A percentile compares a stretch with the other conserved stretches of the same genome.
These are phyloP conservation scores for Carduelis carduelis DNA, from an alignment of 2,797 vertebrate species.

Conservation along the genomic window DNA sequence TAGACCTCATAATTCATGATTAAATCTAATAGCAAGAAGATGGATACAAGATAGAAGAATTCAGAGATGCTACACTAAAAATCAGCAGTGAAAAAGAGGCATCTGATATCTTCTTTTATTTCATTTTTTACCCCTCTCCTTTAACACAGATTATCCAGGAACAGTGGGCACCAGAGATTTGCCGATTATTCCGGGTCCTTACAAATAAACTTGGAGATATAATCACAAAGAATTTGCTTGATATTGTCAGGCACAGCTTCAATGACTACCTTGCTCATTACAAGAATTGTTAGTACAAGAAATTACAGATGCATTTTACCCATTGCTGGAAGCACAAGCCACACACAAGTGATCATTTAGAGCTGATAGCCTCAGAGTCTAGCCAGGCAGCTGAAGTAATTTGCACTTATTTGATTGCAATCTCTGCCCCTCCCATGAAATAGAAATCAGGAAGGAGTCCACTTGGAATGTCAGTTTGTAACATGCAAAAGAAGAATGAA, in stretches of 20 bases:
- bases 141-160: not conserved
- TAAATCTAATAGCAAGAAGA: not conserved
- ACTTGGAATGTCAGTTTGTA: not conserved
- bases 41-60: not conserved
- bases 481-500: not conserved
- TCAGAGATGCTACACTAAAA: not conserved
- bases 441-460: not conserved
- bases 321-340: not conserved
- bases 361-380: not conserved
- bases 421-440: not conserved
- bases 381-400: not conserved
- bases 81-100: not conserved
- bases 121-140: accelerated
- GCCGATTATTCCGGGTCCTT: not conserved
- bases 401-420: not conserved
- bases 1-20: not conserved
- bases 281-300: not conserved
- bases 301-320: not conserved
- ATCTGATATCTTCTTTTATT: not conserved
- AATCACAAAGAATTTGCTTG: not conserved
- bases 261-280: not conserved
- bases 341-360: not conserved
- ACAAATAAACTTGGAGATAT: not conserved
- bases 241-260: not conserved
- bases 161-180: not conserved